Evolutionary conservation across 2,797 vertebrate genomes (phyloP).

Genomic region (Takifugu ocellatus): DNA sequence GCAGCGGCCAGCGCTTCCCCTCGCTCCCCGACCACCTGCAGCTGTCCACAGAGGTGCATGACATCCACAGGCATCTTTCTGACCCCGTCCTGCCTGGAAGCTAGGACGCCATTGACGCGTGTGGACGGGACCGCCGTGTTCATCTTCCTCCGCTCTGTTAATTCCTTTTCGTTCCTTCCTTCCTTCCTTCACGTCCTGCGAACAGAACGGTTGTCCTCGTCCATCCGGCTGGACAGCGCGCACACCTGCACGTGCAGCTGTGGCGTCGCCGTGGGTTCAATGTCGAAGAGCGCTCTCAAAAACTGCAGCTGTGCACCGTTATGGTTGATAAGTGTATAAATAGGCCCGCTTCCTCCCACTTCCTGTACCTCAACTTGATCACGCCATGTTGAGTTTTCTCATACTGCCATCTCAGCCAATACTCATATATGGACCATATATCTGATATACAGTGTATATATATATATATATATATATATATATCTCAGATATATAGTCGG

Average conservation of each 20-base stretch:
- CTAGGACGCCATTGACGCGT: conserved; percentile 64
- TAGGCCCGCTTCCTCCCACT: too few species aligned
- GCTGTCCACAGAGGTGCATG: conserved; percentile 69
- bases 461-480: too few species aligned
- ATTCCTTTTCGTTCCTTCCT: conserved; percentile 36
- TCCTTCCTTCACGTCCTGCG: conserved; percentile 23
- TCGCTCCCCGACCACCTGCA: conserved; percentile 91
- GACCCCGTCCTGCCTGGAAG: conserved; percentile 84
- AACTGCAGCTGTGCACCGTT: too few species aligned
- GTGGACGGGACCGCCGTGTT: conserved; percentile 20
- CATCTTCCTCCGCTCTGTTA: not conserved
- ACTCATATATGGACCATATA: too few species aligned
- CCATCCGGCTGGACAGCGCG: conserved; percentile 10
- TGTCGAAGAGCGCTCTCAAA: not conserved
- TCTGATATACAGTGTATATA: too few species aligned
- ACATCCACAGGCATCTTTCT: conserved; percentile 88
- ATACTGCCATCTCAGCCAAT: too few species aligned
- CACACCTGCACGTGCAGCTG: conserved; percentile 14
- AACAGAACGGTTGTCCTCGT: conserved; percentile 34
- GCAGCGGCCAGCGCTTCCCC: conserved; percentile 78
- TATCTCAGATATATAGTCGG: too few species aligned
- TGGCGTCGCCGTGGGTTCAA: conserved; percentile 14
- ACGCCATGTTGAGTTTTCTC: too few species aligned
- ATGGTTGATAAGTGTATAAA: too few species aligned
- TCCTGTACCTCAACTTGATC: too few species aligned